These are phyloP conservation scores for Ailurus styani DNA, from an alignment of 2,113 vertebrate species.

Conservation along the genomic window DNA sequence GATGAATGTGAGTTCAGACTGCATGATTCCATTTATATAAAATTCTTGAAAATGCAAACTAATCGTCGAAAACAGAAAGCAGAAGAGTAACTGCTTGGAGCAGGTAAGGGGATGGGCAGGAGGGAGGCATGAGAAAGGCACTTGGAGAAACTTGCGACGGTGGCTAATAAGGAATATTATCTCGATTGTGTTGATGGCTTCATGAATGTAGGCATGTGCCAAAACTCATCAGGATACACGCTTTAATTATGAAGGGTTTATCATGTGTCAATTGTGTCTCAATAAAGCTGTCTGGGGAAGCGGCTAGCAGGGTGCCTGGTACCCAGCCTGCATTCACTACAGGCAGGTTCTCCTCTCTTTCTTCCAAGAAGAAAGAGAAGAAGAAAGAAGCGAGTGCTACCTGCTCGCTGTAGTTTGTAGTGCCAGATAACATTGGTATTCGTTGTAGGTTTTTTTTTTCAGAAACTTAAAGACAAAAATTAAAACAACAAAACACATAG, in stretches of 20 bases:
- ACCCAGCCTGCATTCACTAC: neutral
- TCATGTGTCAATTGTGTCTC: neutral
- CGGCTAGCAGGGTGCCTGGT: neutral
- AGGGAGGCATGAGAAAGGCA: neutral
- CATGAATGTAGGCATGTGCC: neutral
- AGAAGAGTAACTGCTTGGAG: neutral
- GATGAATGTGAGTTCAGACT: neutral
- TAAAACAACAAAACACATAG: neutral
- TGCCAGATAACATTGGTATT: neutral
- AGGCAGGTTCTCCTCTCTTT: neutral
- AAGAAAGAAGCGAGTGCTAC: no score
- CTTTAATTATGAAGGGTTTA: neutral
- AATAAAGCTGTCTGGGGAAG: neutral
- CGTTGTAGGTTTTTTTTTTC: neutral
- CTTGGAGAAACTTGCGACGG: neutral
- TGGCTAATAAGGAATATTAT: neutral
- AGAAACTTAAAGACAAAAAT: conserved; percentile 11
- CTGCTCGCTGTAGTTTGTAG: neutral
- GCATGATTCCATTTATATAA: neutral
- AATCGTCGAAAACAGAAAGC: neutral
- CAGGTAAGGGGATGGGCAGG: neutral
- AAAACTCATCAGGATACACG: neutral
- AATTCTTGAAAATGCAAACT: neutral
- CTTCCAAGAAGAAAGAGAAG: no score
- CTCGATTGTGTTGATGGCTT: neutral